Base-by-base conservation (phyloP, 2,113 vertebrate species). In the Origma solitaria region DNA sequence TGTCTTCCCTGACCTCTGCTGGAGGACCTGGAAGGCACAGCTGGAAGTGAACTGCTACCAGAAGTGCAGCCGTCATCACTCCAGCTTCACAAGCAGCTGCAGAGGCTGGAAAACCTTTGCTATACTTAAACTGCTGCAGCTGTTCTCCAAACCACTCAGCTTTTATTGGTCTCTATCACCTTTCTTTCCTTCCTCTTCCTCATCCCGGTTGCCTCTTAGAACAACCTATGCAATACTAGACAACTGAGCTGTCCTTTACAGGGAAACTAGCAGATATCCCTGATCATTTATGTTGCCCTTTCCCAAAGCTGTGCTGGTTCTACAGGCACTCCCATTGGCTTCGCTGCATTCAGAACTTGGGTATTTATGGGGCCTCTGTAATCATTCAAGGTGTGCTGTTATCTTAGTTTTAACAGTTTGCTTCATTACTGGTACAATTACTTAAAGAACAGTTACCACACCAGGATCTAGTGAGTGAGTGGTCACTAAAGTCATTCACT, bases 1-100 rank as follows among this genome's bases (percentile, higher is more conserved):
- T 82, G 65, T 33, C 53, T 86, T 90, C 66, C 75, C 68, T 77
- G 90, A 93, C 95, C 88, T 93, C 92, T 95, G 75, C 90, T 92
- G 79, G 95, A 90, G 71, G 50, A 44, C 56, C 38, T 60, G 42
- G 37, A 86, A 89, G 61, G 40, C 81, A 76, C 65, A 84, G 69
- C 61, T 92, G 86, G 69, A 56, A 66, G 18, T 16, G 38, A 78
- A 42, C 58, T n/a, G 57, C 47, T 75, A 35, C 54, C 61, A 38
- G 22, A 37, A 73, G 10, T 44, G 44, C 82, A 61, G 0, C 28
- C 49, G 68, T 60, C 40, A 56, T 62, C 27, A 9, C 47, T 82
- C 15, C 9, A 28, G 38, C 50, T 62, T 76, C 58, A 44, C 25
- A 38, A 86, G 37, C 82, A 90, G 45, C 82, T 92, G 54, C 54